These are phyloP conservation scores for Scaptomyza cyrtandrae DNA, from an alignment of 2,888 invertebrate species.

Conservation along the genomic window DNA sequence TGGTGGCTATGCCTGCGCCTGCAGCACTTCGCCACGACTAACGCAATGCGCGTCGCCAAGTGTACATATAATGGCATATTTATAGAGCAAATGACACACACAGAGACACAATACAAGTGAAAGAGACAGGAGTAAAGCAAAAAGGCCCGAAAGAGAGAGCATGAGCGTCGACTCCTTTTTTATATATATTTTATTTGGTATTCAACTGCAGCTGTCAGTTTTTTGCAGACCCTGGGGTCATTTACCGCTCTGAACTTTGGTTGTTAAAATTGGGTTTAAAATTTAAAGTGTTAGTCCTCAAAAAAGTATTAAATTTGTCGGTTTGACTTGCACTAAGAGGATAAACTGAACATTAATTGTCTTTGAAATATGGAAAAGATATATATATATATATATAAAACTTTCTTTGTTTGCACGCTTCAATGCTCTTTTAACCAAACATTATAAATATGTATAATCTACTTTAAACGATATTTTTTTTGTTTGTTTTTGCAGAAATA, in stretches of 20 bases:
- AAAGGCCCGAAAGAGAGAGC: not conserved
- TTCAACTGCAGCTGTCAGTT: constrained; percentile 68
- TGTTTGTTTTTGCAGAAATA: not conserved
- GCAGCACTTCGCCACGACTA: constrained; percentile 48
- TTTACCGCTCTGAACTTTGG: constrained; percentile 69
- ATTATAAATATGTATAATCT: not conserved
- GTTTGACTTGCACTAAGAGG: not conserved
- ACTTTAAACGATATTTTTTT: not conserved
- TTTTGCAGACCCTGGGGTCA: constrained; percentile 67
- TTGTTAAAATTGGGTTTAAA: constrained; percentile 51
- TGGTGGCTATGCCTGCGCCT: constrained; percentile 41
- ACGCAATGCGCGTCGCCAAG: constrained; percentile 70
- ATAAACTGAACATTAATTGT: not conserved
- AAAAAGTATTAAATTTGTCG: constrained; percentile 1
- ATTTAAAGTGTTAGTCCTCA: constrained; percentile 25
- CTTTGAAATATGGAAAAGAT: too few species aligned
- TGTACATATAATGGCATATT: constrained; percentile 76
- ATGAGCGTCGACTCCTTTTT: constrained; percentile 12
- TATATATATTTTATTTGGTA: constrained; percentile 27
- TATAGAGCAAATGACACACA: constrained; percentile 58
- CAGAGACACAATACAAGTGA: constrained; percentile 22
- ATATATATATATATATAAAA: too few species aligned
- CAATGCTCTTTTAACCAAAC: not conserved
- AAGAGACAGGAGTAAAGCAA: constrained; percentile 4
- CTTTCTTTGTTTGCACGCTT: not conserved